These are phyloP conservation scores for Hyperopisus bebe DNA, from an alignment of 2,113 vertebrate species.

Conservation along the genomic window DNA sequence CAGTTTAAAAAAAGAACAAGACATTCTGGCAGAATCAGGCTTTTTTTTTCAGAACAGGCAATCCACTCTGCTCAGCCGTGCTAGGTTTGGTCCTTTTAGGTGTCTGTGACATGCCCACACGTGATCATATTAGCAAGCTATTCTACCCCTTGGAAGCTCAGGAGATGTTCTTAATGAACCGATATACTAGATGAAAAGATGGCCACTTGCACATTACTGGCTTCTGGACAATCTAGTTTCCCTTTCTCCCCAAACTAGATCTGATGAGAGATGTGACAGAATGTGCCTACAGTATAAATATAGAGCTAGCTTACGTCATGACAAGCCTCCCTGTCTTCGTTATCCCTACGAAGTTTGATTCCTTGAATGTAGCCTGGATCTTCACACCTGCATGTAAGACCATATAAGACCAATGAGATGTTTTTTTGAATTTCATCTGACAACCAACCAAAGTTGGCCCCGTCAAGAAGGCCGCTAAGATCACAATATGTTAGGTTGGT, in stretches of 20 bases:
- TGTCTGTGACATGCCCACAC: not conserved
- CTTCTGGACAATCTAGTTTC: not conserved
- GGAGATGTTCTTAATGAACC: not conserved
- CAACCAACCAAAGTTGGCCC: not conserved
- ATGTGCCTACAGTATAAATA: not conserved
- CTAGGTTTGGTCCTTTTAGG: not conserved
- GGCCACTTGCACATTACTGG: not conserved
- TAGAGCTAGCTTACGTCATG: not conserved
- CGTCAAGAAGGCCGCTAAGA: not conserved
- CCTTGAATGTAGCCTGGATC: not conserved
- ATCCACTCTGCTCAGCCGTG: not conserved
- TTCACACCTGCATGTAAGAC: not conserved
- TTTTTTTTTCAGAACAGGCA: not conserved
- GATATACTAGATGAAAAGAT: not conserved
- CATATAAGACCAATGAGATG: not conserved
- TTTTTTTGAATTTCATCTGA: not conserved
- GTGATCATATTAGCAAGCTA: not conserved
- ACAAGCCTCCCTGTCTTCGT: not conserved
- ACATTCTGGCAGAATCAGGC: not conserved
- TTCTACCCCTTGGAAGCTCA: not conserved
- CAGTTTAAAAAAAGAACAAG: not conserved
- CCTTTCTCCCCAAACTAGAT: not conserved
- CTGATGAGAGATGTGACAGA: not conserved
- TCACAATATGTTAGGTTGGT: not conserved
- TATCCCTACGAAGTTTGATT: not conserved